A percentile compares a stretch with the other conserved stretches of the same genome.
Evolutionary conservation across 2,888 invertebrate genomes (phyloP).

Genomic region (Drosophila parthenogenetica): DNA sequence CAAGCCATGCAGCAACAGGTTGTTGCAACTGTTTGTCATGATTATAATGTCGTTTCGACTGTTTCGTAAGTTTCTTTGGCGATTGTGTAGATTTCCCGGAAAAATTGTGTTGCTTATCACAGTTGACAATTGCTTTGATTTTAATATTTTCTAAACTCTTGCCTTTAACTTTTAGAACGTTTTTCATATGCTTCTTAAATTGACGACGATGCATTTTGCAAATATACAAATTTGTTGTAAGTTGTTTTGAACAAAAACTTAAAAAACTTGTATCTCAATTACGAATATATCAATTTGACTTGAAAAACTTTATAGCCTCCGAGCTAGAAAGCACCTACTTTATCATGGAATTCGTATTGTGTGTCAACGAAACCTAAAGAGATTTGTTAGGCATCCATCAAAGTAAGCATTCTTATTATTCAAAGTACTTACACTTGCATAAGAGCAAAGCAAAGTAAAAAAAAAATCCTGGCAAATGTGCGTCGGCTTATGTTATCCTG

Average conservation of each 20-base stretch:
- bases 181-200: conserved; percentile 13
- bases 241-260: neutral
- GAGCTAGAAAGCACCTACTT: neutral
- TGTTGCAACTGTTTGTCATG: conserved; percentile 1
- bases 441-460: conserved; percentile 55
- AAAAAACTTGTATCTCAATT: conserved; percentile 7
- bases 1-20: conserved; percentile 10
- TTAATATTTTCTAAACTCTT: conserved; percentile 7
- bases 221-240: neutral
- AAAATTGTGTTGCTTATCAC: neutral
- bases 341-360: conserved; percentile 4
- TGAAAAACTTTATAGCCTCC: conserved; percentile 19
- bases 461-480: conserved; percentile 53
- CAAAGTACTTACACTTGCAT: conserved; percentile 68
- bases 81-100: neutral
- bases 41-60: neutral
- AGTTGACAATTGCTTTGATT: neutral
- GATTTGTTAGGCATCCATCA: conserved; percentile 78
- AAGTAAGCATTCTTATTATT: conserved; percentile 78
- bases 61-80: neutral
- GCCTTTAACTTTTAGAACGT: neutral
- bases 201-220: conserved; percentile 42
- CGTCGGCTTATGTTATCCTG: conserved; percentile 44
- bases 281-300: conserved; percentile 18
- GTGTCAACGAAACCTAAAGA: conserved; percentile 51